phyloP scores from a whole-genome alignment of 2,797 vertebrate genomes.

The Oreonectes daqikongensis region DNA sequence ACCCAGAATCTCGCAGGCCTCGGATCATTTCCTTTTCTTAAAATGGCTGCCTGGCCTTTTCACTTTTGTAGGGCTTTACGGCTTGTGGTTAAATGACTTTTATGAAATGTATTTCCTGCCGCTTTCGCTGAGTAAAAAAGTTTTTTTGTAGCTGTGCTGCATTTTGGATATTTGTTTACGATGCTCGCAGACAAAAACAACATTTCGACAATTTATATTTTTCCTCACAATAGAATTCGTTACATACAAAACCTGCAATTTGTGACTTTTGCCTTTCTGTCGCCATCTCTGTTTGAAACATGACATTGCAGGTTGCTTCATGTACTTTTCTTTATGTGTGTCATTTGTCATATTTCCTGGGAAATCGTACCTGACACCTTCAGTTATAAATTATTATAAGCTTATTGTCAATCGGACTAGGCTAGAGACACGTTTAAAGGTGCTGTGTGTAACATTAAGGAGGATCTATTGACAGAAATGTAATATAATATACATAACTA shows the following conservation, averaged over 20 bases:
- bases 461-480: too few relatives aligned
- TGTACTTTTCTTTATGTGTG: too few relatives aligned
- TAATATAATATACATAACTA: too few relatives aligned
- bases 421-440: too few relatives aligned
- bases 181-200: not conserved
- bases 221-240: slow-evolving; percentile 1
- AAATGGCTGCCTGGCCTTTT: slow-evolving; percentile 57
- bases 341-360: too few relatives aligned
- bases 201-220: slow-evolving; percentile 3
- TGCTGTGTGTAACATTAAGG: too few relatives aligned
- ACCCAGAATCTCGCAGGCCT: slow-evolving; percentile 56
- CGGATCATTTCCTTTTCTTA: slow-evolving; percentile 53
- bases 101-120: slow-evolving; percentile 16
- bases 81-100: slow-evolving; percentile 31
- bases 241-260: not conserved
- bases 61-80: slow-evolving; percentile 30
- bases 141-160: not conserved
- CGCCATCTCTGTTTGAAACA: too few relatives aligned
- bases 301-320: too few relatives aligned
- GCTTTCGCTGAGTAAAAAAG: not conserved
- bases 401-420: too few relatives aligned
- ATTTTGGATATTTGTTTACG: not conserved
- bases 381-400: too few relatives aligned
- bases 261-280: too few relatives aligned
- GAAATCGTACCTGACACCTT: too few relatives aligned